Evolutionary conservation across 2,797 vertebrate genomes (phyloP), one percentile per base, ranked within the genome.

Genomic region (Podargus strigoides): DNA sequence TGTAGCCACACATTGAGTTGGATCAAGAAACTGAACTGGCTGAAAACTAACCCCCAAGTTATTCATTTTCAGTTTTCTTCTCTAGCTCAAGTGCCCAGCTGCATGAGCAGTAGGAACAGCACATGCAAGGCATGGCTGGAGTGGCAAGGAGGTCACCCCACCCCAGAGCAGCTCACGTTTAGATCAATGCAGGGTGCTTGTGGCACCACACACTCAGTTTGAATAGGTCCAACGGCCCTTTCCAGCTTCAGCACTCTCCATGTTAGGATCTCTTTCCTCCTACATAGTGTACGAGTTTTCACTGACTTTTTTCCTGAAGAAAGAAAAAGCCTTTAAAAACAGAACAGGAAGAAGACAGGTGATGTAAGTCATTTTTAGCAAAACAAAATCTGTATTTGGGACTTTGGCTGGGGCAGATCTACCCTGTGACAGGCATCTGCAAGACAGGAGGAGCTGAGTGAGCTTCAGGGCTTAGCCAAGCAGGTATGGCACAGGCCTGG

Each of bases 61-160:
- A 76, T 3, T 50, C 11, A 42, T 59, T 47, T 87, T 46, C 60
- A 23, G 15, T 60, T 74, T 76, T 59, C n/a, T 72, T 39, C 75
- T 50, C 42, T 22, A 67, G 62, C 56, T 63, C 24, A 46, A 67
- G 69, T 8, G 41, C 58, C 16, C 68, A 74, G 55, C 22, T 55
- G 55, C 66, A 26, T 2, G 10, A 72, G 39, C 59, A 24, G 77
- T 1, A 60, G 42, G 14, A 47, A 67, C 39, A 90, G 52, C 41
- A 42, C 16, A 16, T 0, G 1, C 72, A 22, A 60, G 32, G 70
- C 39, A 42, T 0, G 0, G 24, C 0, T 59, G 55, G 58, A 67
- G 66, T 7, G 50, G 20, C 30, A 19, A 39, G 47, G 34, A 50
- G 50, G 47, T 55, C 22, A 21, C 23, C 53, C 15, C 14, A 34